A percentile compares a stretch with the other conserved stretches of the same genome.
Evolutionary conservation across 2,113 vertebrate genomes (phyloP).

Genomic region (Pteruthius melanotis): DNA sequence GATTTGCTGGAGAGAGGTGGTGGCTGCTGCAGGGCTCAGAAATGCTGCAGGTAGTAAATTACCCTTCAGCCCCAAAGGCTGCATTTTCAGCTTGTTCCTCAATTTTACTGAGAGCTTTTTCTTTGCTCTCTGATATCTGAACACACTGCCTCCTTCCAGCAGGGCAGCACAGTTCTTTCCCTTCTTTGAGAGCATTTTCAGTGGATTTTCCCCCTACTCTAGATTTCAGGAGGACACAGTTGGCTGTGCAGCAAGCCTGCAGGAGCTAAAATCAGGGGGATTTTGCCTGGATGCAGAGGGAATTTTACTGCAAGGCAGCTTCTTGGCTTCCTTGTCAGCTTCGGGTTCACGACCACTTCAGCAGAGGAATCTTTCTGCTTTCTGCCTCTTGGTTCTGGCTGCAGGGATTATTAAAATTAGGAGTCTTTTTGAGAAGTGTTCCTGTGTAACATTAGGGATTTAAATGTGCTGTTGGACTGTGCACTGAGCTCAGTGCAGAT

Average conservation of each 20-base stretch:
- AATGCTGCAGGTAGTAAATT: neutral
- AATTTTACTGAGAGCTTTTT: neutral
- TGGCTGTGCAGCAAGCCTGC: neutral
- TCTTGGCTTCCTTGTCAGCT: neutral
- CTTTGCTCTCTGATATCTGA: neutral
- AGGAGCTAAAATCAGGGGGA: neutral
- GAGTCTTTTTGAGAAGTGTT: neutral
- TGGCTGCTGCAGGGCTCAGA: neutral
- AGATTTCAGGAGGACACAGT: neutral
- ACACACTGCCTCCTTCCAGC: neutral
- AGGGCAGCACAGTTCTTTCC: neutral
- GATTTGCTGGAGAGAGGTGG: neutral
- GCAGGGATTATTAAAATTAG: neutral
- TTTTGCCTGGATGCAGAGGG: neutral
- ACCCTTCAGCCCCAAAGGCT: neutral
- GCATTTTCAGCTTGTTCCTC: neutral
- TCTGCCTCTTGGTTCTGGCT: neutral
- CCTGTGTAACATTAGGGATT: neutral
- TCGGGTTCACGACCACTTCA: neutral
- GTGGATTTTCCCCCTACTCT: neutral
- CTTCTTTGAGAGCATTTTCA: neutral
- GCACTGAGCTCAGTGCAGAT: neutral
- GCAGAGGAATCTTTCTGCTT: neutral
- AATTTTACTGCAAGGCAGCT: neutral
- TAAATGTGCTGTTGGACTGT: neutral